Conservation (phyloP, 1,140 invertebrate genomes). For the Polypedilum pembai region DNA sequence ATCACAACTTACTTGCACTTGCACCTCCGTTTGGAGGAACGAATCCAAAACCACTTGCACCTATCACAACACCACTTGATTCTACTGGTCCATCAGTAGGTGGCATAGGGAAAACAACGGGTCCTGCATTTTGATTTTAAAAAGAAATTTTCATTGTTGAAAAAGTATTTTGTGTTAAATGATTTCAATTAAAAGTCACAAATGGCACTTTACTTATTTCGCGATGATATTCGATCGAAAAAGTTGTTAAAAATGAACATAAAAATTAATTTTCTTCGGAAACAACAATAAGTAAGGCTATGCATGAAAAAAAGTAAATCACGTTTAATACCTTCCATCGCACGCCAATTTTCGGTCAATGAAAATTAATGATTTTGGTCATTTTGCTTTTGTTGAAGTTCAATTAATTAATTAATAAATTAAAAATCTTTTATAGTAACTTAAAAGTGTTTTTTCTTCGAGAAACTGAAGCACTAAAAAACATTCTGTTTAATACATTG, state of each 20-base stretch:
- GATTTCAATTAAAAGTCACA: background rate
- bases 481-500: background rate
- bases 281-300: conserved; percentile 11
- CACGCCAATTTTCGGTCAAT: conserved; percentile 2
- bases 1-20: background rate
- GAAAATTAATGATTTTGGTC: background rate
- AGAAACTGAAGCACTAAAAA: background rate
- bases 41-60: conserved; percentile 43
- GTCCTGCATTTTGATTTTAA: conserved; percentile 34
- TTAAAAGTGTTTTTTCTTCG: background rate
- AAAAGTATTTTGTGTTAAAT: too few relatives aligned
- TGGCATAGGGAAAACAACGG: conserved; percentile 42
- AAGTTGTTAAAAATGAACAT: background rate
- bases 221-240: background rate
- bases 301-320: background rate
- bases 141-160: background rate
- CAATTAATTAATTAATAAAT: conserved; percentile 4
- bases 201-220: background rate
- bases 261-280: background rate
- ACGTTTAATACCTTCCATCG: background rate
- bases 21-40: conserved; percentile 36
- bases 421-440: background rate
- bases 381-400: background rate
- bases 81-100: conserved; percentile 41
- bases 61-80: conserved; percentile 42